Conservation (phyloP, 2,113 vertebrate genomes). For the Corapipo altera region DNA sequence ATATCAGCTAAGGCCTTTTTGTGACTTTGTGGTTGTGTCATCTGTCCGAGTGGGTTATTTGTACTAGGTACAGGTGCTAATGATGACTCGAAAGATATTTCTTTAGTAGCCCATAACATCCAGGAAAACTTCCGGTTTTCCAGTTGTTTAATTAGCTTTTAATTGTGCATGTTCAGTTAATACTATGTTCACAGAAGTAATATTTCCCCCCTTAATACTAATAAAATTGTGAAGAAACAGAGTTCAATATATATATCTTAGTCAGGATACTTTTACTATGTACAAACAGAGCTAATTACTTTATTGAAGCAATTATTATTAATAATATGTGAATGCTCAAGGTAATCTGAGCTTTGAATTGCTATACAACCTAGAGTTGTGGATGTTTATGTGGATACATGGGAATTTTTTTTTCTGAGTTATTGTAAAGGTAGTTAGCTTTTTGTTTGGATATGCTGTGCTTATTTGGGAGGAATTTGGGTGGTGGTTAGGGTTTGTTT, state of each 20-base stretch:
- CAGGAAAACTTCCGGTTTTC: neutral
- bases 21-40: neutral
- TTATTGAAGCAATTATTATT: neutral
- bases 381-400: accelerated
- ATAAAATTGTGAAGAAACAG: neutral
- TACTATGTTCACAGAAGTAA: neutral
- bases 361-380: neutral
- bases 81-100: accelerated
- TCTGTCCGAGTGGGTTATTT: neutral
- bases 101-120: neutral
- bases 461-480: neutral
- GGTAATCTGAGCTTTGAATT: neutral
- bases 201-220: neutral
- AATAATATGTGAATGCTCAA: neutral
- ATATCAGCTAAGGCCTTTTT: neutral
- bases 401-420: neutral
- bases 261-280: neutral
- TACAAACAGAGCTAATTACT: neutral
- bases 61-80: neutral
- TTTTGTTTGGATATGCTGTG: neutral
- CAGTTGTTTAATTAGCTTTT: neutral
- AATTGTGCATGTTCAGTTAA: neutral
- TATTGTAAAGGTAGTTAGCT: neutral
- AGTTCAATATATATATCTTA: neutral
- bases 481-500: neutral